Evolutionary conservation across 2,797 vertebrate species (phyloP).

Genomic region (Synanceia verrucosa): DNA sequence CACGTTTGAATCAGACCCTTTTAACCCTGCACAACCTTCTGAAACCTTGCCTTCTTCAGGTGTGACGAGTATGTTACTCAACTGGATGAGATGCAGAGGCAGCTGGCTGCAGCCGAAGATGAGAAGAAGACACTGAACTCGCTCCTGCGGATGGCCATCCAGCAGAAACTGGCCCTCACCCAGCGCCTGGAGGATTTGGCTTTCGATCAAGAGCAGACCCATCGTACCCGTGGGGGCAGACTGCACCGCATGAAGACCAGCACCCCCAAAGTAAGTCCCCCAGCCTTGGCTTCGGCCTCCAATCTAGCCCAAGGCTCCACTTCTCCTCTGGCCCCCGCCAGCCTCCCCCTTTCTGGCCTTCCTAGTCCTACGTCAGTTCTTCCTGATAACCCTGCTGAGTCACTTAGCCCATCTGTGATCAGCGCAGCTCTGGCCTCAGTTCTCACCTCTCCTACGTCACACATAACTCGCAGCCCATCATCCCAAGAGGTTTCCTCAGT

Average conservation of each 20-base stretch:
- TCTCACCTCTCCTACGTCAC: slow-evolving; percentile 50
- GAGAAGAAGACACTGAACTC: slow-evolving; percentile 99
- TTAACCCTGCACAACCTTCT: not conserved
- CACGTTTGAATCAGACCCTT: not conserved
- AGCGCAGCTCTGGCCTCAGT: slow-evolving; percentile 40
- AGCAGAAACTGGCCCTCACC: slow-evolving; percentile 97
- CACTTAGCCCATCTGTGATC: slow-evolving; percentile 34
- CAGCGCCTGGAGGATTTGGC: slow-evolving; percentile 97
- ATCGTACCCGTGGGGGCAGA: slow-evolving; percentile 86
- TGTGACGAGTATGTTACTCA: slow-evolving; percentile 95
- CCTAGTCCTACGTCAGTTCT: slow-evolving; percentile 31
- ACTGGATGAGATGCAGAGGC: slow-evolving; percentile 98
- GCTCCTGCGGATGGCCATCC: slow-evolving; percentile 97
- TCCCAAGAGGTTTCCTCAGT: slow-evolving; percentile 21
- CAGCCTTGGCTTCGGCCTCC: slow-evolving; percentile 35
- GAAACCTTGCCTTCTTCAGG: slow-evolving; percentile 36
- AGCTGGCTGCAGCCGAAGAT: slow-evolving; percentile 95
- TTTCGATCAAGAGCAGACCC: slow-evolving; percentile 94
- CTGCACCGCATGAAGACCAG: slow-evolving; percentile 86
- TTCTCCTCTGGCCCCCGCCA: slow-evolving; percentile 37
- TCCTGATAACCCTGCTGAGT: slow-evolving; percentile 16
- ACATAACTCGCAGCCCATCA: slow-evolving; percentile 34
- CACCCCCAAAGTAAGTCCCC: slow-evolving; percentile 94
- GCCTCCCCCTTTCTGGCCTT: slow-evolving; percentile 35
- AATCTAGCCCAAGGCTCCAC: slow-evolving; percentile 22